Conservation (phyloP, 1,140 invertebrate species). For the Bombus confusus region DNA sequence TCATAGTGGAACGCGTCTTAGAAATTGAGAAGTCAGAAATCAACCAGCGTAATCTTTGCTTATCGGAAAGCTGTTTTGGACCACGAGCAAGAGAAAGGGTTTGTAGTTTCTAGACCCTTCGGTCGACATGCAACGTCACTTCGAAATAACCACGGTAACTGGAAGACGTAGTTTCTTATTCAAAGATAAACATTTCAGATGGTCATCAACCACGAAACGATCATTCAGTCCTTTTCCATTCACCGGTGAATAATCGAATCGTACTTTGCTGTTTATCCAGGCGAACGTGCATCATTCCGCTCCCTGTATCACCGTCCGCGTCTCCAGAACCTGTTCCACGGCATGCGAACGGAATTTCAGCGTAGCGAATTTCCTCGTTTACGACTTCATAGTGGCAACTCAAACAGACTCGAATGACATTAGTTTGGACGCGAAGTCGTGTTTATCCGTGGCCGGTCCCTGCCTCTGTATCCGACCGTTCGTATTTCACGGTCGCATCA, state of each 20-base stretch:
- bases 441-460: constrained; percentile 20
- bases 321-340: not conserved
- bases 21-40: not conserved
- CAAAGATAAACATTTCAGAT: not conserved
- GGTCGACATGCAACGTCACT: not conserved
- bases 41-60: not conserved
- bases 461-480: not conserved
- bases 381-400: constrained; percentile 36
- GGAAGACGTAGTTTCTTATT: not conserved
- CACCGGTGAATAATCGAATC: not conserved
- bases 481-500: constrained; percentile 43
- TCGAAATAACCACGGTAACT: not conserved
- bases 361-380: constrained; percentile 55
- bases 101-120: not conserved
- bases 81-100: no score
- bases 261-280: constrained; percentile 33
- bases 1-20: not conserved
- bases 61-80: no score
- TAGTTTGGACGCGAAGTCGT: constrained; percentile 48
- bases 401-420: constrained; percentile 37
- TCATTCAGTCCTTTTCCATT: not conserved
- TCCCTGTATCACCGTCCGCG: not conserved
- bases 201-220: not conserved
- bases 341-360: constrained; percentile 19
- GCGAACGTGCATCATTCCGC: not conserved